Evolutionary conservation across 1,140 invertebrate genomes (phyloP).

Genomic region (Hesperophylax magnus): DNA sequence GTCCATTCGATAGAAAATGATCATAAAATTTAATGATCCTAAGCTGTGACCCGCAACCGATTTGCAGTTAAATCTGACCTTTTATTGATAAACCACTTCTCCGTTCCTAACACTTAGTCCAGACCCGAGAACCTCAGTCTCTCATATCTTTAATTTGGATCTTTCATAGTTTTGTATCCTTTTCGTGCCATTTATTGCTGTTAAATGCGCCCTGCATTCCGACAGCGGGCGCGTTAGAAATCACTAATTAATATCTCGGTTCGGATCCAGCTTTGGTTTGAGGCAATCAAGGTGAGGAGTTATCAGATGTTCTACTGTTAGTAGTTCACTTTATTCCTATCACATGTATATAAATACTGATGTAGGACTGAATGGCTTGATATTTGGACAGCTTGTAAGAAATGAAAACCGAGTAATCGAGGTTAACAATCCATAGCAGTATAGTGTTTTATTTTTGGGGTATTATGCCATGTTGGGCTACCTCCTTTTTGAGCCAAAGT

Average conservation of each 20-base stretch:
- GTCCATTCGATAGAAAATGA: slow-evolving; percentile 25
- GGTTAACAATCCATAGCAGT: too few species aligned
- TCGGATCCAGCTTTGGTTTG: background rate
- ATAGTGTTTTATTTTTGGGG: too few species aligned
- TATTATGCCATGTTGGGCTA: too few species aligned
- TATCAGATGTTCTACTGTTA: too few species aligned
- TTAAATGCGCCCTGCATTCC: background rate
- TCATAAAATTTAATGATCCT: slow-evolving; percentile 44
- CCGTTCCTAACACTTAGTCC: slow-evolving; percentile 12
- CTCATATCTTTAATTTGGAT: slow-evolving; percentile 23
- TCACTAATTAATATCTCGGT: background rate
- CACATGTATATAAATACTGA: too few species aligned
- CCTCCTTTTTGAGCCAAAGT: too few species aligned
- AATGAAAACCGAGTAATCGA: too few species aligned
- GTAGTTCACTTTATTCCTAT: too few species aligned
- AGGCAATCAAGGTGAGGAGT: too few species aligned
- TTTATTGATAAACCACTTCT: slow-evolving; percentile 47
- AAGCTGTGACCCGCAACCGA: slow-evolving; percentile 34
- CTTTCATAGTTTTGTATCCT: slow-evolving; percentile 1
- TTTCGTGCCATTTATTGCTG: background rate
- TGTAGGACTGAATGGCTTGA: too few species aligned
- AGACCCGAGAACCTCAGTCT: background rate
- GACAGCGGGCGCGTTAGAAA: background rate
- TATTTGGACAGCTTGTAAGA: too few species aligned
- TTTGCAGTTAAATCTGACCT: slow-evolving; percentile 46